Base-by-base conservation (phyloP, 2,888 invertebrate genomes). In the Rhamnusium bicolor region DNA sequence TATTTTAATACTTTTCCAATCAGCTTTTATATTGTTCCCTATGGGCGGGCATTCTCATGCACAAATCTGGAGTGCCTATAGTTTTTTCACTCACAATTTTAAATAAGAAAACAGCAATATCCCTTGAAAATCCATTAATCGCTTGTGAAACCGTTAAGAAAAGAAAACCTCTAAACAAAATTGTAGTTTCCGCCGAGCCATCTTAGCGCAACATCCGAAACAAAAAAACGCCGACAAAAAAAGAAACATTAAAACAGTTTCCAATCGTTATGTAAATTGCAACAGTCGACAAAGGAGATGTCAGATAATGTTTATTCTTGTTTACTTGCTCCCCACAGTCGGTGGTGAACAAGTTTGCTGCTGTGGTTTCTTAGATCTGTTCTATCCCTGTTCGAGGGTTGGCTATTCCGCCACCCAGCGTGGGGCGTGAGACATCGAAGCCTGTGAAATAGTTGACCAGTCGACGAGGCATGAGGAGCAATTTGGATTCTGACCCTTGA, bases 371-470 rank as follows among this genome's bases (percentile, higher is more conserved):
- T 62, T 70, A 53, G 61, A 53, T 70, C 51, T 49, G 61, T 19
- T 32, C 14, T 32, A n/a, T 63, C 63, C 62, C 49, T 14, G 16
- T 24, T 14, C n/a, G 46, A 18, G 40, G 69, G 68, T 16, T 18
- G 63, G 54, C 62, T 27, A 32, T 60, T 67, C 19, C 51, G 29
- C 61, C 51, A 18, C 69, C 69, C 61, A 29, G 46, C 53, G 32
- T 24, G 62, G 62, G 53, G 51, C 63, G 69, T 51, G 69, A 54
- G 69, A 70, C 62, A 70, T 70, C 29, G 69, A 62, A 46, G 49
- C 54, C 62, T 70, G 54, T 40, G 69, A 70, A 62, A 51, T 61
- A 61, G 69, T 70, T 70, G 69, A 70, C 62, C 69, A 54, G 62
- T 70, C 60, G 62, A 60, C 47, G 47, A 27, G 14, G 58, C 46